Evolutionary conservation across 2,888 invertebrate species (phyloP).

Genomic region (Acrocera orbiculus): DNA sequence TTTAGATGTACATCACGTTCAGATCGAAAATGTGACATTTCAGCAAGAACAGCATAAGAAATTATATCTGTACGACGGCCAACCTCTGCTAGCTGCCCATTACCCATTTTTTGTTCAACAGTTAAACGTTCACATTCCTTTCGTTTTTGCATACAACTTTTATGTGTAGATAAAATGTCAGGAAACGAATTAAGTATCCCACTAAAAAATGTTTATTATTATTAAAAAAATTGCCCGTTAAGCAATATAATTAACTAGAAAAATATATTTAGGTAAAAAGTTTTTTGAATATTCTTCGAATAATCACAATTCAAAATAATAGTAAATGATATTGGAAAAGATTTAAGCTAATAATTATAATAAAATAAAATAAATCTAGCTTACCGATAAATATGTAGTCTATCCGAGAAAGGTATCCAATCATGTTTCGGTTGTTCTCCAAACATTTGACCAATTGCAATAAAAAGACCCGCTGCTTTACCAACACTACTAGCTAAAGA

Average conservation of each 20-base stretch:
- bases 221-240: background rate
- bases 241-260: background rate
- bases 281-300: no score
- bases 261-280: no score
- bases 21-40: slow-evolving; percentile 81
- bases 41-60: slow-evolving; percentile 84
- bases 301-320: no score
- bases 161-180: slow-evolving; percentile 75
- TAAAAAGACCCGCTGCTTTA: slow-evolving; percentile 74
- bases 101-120: slow-evolving; percentile 66
- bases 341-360: no score
- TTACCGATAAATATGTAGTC: slow-evolving; percentile 70
- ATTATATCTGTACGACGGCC: slow-evolving; percentile 74
- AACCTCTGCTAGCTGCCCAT: slow-evolving; percentile 62
- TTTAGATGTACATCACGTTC: slow-evolving; percentile 76
- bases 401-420: slow-evolving; percentile 81
- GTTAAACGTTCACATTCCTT: slow-evolving; percentile 71
- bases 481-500: slow-evolving; percentile 64
- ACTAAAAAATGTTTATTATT: slow-evolving; percentile 23
- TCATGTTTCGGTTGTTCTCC: slow-evolving; percentile 81
- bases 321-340: no score
- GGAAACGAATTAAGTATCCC: slow-evolving; percentile 83
- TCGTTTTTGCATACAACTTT: slow-evolving; percentile 74
- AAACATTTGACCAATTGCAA: slow-evolving; percentile 72
- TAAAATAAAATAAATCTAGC: background rate